Conservation (phyloP, 2,797 vertebrate species). For the Heliangelus exortis region DNA sequence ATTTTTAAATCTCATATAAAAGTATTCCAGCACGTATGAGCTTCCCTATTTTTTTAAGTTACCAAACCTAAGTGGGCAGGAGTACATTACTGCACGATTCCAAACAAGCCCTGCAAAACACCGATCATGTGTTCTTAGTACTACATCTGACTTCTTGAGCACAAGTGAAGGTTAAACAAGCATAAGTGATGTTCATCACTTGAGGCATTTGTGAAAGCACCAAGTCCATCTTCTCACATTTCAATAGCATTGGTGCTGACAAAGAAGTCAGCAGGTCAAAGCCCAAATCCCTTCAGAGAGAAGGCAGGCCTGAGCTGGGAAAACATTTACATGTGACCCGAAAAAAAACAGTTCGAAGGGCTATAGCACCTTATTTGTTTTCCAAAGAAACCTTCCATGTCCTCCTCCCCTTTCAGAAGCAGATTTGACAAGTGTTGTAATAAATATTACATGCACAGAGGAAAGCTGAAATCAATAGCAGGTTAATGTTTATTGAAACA, state of each 20-base stretch:
- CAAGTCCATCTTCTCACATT: slow-evolving; percentile 75
- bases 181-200: slow-evolving; percentile 74
- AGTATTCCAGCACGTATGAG: background rate
- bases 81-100: background rate
- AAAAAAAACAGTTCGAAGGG: slow-evolving; percentile 10
- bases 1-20: background rate
- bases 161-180: slow-evolving; percentile 72
- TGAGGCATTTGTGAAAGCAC: slow-evolving; percentile 69
- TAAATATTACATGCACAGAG: slow-evolving; percentile 61
- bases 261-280: slow-evolving; percentile 70
- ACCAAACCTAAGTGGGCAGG: background rate
- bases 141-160: slow-evolving; percentile 45
- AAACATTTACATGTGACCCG: slow-evolving; percentile 40
- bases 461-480: slow-evolving; percentile 69
- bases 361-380: slow-evolving; percentile 32
- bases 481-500: slow-evolving; percentile 77
- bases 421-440: slow-evolving; percentile 57
- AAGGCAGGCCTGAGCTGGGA: slow-evolving; percentile 2
- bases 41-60: background rate
- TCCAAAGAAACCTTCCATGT: slow-evolving; percentile 35
- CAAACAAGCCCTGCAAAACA: background rate
- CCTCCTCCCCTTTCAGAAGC: slow-evolving; percentile 34
- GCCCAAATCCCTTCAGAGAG: slow-evolving; percentile 39
- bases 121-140: background rate
- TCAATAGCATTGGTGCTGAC: slow-evolving; percentile 61